These are phyloP conservation scores for Homarus americanus DNA, from an alignment of 1,140 invertebrate species.

Conservation along the genomic window DNA sequence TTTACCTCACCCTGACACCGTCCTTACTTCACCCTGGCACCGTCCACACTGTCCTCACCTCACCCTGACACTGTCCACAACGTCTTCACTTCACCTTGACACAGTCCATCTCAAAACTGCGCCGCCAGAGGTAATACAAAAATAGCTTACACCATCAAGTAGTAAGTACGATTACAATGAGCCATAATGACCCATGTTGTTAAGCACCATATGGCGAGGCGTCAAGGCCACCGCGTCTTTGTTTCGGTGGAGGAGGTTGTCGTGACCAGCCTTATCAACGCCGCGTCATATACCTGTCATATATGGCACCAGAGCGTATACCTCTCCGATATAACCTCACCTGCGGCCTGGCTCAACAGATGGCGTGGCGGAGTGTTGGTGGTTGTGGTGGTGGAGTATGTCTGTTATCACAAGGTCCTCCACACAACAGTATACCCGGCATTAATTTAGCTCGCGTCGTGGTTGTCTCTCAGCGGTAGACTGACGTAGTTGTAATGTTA, in stretches of 20 bases:
- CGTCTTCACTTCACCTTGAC: slow-evolving; percentile 10
- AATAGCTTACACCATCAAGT: neutral
- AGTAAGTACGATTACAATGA: neutral
- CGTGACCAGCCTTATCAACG: slow-evolving; percentile 53
- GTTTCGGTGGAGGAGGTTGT: neutral
- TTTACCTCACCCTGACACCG: no score
- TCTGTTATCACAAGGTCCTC: neutral
- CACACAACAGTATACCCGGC: neutral
- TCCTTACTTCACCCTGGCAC: slow-evolving; percentile 5
- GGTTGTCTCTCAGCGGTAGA: no score
- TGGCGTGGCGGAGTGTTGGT: no score
- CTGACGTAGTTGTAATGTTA: neutral
- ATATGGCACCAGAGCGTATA: slow-evolving; percentile 16
- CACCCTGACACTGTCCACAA: slow-evolving; percentile 1
- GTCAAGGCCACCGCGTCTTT: neutral
- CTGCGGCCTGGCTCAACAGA: no score
- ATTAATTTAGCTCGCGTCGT: no score
- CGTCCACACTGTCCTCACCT: neutral
- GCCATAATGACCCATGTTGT: neutral
- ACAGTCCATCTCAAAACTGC: slow-evolving; percentile 23
- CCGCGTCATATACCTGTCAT: slow-evolving; percentile 44
- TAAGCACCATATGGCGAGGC: neutral
- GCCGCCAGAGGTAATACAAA: neutral
- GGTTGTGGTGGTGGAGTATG: neutral
- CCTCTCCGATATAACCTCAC: neutral